phyloP scores from a whole-genome alignment of 37 sponge, comb jelly and placozoan species.

The Spongilla lacustris region DNA sequence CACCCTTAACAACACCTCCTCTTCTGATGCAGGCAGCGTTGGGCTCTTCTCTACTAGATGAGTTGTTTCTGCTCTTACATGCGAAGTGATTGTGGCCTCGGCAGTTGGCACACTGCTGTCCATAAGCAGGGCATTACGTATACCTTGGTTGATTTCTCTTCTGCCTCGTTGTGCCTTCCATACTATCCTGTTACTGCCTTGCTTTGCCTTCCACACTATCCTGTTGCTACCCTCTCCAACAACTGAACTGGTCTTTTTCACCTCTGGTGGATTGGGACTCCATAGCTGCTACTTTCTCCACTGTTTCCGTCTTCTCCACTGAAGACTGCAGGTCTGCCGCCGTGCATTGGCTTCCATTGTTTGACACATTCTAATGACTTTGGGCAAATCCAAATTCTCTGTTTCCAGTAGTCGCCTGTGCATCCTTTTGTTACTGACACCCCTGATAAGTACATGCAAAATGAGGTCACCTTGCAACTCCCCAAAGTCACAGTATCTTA shows the following conservation, averaged over 20 bases:
- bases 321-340: not conserved
- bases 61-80: no score
- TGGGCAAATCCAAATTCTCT: not conserved
- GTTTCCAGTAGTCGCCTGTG: not conserved
- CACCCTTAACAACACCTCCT: no score
- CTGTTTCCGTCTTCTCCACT: not conserved
- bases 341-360: not conserved
- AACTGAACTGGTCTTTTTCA: not conserved
- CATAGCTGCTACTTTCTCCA: not conserved
- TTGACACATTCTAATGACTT: not conserved
- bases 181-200: no score
- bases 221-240: no score
- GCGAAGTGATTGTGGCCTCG: no score
- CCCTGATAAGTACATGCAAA: not conserved
- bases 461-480: not conserved
- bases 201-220: not conserved
- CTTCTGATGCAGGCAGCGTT: no score
- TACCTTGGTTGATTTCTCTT: no score
- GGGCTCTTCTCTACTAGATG: no score
- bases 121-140: no score
- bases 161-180: no score
- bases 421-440: not conserved
- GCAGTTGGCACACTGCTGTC: no score
- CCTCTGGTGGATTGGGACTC: not conserved
- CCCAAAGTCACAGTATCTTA: not conserved